Conservation (phyloP, 2,797 vertebrate species). For the Xyrichtys novacula region DNA sequence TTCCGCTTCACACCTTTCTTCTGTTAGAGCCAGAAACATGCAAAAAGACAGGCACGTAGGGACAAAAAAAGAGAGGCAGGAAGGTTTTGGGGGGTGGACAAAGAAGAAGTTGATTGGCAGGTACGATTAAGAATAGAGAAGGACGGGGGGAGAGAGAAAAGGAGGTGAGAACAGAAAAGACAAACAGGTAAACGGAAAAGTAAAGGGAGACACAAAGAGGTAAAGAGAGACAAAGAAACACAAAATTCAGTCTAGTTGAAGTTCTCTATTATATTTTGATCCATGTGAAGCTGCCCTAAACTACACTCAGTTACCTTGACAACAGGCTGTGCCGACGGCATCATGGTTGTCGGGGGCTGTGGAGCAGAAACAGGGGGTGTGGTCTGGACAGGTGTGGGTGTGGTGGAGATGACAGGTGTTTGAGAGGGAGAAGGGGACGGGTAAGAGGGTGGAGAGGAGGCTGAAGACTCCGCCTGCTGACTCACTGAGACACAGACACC, state of each 20-base stretch:
- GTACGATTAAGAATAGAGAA: no score
- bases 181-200: neutral
- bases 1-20: constrained; percentile 99
- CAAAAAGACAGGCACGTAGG: neutral
- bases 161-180: no score
- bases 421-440: constrained; percentile 90
- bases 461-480: constrained; percentile 90
- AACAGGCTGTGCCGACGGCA: constrained; percentile 93
- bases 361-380: constrained; percentile 82
- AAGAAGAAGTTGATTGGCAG: no score
- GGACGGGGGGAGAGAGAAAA: neutral
- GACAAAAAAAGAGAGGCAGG: neutral
- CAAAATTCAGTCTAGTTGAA: neutral
- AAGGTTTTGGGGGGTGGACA: no score
- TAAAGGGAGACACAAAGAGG: neutral
- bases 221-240: neutral
- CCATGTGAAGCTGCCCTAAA: neutral
- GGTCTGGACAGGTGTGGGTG: constrained; percentile 88
- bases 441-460: constrained; percentile 88
- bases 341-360: constrained; percentile 85
- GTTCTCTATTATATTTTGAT: neutral
- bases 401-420: constrained; percentile 94
- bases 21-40: constrained; percentile 74
- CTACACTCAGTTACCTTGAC: constrained; percentile 85
- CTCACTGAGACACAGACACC: constrained; percentile 81